Evolutionary conservation across 2,797 vertebrate genomes (phyloP).

Genomic region (Acrossocheilus fasciatus): DNA sequence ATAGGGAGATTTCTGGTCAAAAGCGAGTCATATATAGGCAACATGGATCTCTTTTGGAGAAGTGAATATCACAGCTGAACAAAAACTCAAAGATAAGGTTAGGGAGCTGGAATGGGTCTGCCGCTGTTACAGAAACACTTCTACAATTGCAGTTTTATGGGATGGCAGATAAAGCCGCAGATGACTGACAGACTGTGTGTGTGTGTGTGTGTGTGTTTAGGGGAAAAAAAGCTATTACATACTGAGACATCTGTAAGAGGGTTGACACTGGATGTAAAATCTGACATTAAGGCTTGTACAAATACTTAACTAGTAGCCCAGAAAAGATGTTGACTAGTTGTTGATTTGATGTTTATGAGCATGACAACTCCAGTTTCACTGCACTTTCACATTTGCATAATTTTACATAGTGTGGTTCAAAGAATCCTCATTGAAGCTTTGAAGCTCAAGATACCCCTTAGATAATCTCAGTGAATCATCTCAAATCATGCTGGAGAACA

Average conservation of each 20-base stretch:
- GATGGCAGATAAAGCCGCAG: constrained; percentile 21
- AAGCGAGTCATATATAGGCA: constrained; percentile 35
- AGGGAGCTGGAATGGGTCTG: constrained; percentile 1
- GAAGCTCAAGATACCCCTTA: neutral
- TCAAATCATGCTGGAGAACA: neutral
- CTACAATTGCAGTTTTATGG: constrained; percentile 26
- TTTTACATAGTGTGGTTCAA: neutral
- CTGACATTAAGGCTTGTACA: neutral
- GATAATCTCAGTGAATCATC: neutral
- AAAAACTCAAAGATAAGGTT: constrained; percentile 49
- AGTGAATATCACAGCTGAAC: constrained; percentile 28
- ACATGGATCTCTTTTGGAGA: constrained; percentile 33
- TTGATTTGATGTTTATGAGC: neutral
- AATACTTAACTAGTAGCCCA: neutral
- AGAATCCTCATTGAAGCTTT: neutral
- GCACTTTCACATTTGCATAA: neutral
- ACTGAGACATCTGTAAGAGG: constrained; percentile 4
- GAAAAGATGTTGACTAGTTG: neutral
- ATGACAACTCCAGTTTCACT: neutral
- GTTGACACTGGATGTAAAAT: neutral
- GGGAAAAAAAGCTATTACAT: neutral
- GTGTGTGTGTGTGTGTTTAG: constrained; percentile 10
- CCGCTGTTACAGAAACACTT: constrained; percentile 17
- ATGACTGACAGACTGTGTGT: constrained; percentile 3
- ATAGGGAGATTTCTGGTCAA: constrained; percentile 45